Percentiles rank a stretch among this genome's conserved stretches.
Conservation (phyloP, 2,113 vertebrate genomes). For the Lophotis ruficrista region DNA sequence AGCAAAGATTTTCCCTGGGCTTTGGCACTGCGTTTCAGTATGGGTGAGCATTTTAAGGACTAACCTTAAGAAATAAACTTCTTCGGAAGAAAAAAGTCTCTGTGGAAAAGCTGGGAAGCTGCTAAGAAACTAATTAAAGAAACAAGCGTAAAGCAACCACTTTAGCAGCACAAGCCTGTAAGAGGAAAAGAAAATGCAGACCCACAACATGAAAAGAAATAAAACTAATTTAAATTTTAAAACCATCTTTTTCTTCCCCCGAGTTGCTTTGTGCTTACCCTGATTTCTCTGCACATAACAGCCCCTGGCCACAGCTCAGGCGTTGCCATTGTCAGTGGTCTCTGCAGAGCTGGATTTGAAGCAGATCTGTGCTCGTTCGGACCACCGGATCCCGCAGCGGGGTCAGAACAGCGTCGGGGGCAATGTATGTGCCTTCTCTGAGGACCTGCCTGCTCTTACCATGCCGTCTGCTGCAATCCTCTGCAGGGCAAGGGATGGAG, state of each 20-base stretch:
- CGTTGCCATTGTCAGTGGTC: not conserved
- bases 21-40: not conserved
- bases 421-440: accelerated
- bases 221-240: constrained; percentile 32
- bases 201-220: constrained; percentile 8
- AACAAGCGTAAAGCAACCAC: constrained; percentile 17
- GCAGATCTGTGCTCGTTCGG: not conserved
- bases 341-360: not conserved
- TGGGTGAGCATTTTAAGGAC: constrained; percentile 8
- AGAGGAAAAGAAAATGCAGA: not conserved
- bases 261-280: not conserved
- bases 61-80: constrained; percentile 34
- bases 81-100: constrained; percentile 30
- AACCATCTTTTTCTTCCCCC: not conserved
- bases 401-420: not conserved
- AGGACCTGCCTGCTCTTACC: not conserved
- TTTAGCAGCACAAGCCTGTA: not conserved
- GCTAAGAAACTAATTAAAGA: constrained; percentile 52
- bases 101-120: constrained; percentile 11
- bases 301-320: not conserved
- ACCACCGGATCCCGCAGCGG: not conserved
- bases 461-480: not conserved
- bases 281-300: not conserved
- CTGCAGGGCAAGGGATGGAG: not conserved
- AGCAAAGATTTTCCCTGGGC: not conserved